phyloP scores from a whole-genome alignment of 2,113 vertebrate species.

The Trichechus manatus region DNA sequence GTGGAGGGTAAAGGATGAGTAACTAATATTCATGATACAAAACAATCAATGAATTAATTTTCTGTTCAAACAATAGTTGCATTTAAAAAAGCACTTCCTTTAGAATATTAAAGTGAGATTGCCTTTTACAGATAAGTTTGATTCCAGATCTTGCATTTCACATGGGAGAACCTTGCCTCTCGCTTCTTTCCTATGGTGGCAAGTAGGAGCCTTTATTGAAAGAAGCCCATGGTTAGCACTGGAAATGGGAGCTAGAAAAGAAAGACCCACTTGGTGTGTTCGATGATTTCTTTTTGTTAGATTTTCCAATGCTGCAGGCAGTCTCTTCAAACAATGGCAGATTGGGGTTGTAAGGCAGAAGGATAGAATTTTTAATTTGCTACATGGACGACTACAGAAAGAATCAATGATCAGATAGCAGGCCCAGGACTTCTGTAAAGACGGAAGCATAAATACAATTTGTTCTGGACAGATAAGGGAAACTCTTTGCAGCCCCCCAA shows the following conservation, averaged over 20 bases:
- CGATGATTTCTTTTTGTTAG: neutral
- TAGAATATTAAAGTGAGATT: neutral
- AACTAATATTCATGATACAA: neutral
- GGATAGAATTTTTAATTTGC: constrained; percentile 57
- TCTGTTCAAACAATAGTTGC: neutral
- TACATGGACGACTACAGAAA: constrained; percentile 9
- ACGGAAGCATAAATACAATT: neutral
- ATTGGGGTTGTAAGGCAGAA: neutral
- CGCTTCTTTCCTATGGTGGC: neutral
- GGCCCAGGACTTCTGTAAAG: neutral
- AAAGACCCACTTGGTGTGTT: neutral
- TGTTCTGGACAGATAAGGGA: constrained; percentile 55
- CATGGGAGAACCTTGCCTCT: neutral
- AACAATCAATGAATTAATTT: neutral
- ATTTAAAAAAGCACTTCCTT: constrained; percentile 44
- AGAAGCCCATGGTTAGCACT: neutral
- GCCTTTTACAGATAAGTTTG: neutral
- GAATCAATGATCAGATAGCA: neutral
- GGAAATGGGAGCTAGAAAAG: neutral
- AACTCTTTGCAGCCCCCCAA: neutral
- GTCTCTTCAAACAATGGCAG: neutral
- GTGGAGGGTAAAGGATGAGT: neutral
- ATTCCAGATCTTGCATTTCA: neutral
- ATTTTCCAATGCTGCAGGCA: neutral
- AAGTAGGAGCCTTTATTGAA: neutral